Evolutionary conservation across 2,113 vertebrate species (phyloP).

Genomic region (Pristiophorus japonicus): DNA sequence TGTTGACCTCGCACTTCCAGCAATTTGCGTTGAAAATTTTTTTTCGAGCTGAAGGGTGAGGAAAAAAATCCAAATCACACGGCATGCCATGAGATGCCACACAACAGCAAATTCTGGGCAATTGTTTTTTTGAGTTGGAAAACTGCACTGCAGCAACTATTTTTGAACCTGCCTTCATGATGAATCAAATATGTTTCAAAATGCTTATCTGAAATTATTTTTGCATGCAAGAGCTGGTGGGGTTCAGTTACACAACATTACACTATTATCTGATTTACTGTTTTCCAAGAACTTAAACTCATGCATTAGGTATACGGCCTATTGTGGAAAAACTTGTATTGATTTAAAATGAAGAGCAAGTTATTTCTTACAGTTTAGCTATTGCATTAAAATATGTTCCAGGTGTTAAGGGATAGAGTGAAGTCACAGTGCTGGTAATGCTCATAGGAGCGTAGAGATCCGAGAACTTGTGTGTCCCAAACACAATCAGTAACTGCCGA

Average conservation of each 20-base stretch:
- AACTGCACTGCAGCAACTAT: neutral
- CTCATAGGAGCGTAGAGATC: neutral
- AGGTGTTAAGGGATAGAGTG: neutral
- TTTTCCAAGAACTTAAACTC: neutral
- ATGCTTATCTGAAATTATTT: neutral
- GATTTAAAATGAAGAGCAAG: neutral
- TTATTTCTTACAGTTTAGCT: neutral
- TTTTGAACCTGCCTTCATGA: neutral
- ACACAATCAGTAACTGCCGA: no score
- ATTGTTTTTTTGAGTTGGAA: neutral
- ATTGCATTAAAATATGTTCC: neutral
- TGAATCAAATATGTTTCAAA: neutral
- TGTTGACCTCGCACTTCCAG: no score
- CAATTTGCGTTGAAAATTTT: no score
- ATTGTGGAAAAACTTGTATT: neutral
- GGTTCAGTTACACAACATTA: neutral
- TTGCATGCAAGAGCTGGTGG: neutral
- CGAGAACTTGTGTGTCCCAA: neutral
- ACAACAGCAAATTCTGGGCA: no score
- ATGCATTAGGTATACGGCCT: neutral
- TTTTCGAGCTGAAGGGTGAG: no score
- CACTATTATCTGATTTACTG: neutral
- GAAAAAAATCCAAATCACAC: no score
- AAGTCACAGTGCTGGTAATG: neutral
- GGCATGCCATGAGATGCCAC: no score